These are phyloP conservation scores for Ateles fusciceps DNA, from an alignment of 2,797 vertebrate species.

Conservation along the genomic window DNA sequence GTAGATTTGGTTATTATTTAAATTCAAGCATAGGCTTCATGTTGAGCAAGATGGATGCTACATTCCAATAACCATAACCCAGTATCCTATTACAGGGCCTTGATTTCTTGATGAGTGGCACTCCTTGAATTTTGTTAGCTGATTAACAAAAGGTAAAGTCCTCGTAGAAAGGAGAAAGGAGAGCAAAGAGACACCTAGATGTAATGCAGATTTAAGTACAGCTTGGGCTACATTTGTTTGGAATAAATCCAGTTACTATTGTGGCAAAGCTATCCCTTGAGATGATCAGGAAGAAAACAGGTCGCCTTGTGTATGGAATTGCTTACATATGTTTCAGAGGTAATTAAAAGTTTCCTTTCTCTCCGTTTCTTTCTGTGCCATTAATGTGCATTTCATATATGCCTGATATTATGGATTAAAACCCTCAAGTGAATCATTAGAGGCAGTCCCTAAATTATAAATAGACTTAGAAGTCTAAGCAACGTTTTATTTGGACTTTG, in stretches of 20 bases:
- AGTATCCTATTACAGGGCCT: neutral
- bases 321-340: neutral
- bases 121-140: neutral
- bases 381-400: neutral
- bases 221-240: conserved; percentile 1
- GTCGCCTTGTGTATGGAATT: neutral
- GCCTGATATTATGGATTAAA: neutral
- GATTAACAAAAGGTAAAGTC: neutral
- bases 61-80: neutral
- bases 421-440: neutral
- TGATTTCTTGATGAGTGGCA: neutral
- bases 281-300: neutral
- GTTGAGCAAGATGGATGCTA: neutral
- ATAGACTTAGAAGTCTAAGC: neutral
- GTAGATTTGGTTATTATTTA: neutral
- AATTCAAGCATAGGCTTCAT: neutral
- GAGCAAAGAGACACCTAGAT: neutral
- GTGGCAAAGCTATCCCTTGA: neutral
- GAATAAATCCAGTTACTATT: neutral
- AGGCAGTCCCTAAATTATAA: neutral
- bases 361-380: neutral
- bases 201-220: neutral
- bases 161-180: neutral
- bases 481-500: neutral
- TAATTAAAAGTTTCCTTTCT: neutral